Evolutionary conservation across 2,888 invertebrate species (phyloP).

Genomic region (Hirtodrosophila confusa): DNA sequence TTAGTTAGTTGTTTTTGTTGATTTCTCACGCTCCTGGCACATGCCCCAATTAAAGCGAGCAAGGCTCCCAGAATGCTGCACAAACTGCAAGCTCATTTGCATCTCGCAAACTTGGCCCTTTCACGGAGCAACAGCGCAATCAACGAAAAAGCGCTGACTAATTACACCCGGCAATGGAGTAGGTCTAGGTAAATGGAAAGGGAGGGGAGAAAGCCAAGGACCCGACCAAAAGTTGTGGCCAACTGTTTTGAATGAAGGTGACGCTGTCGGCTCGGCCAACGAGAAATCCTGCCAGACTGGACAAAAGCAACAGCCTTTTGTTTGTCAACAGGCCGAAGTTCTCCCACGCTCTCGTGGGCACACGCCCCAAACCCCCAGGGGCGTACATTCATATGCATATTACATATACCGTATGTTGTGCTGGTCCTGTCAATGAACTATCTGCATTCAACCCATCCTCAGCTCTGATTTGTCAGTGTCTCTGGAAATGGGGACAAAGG

Average conservation of each 20-base stretch:
- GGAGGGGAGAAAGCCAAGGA: background rate
- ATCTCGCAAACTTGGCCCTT: conserved; percentile 35
- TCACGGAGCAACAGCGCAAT: conserved; percentile 39
- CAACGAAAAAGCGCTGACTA: conserved; percentile 61
- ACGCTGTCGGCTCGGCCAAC: background rate
- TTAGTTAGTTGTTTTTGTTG: conserved; percentile 2
- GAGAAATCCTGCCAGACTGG: conserved; percentile 4
- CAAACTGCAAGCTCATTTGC: conserved; percentile 50
- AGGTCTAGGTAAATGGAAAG: background rate
- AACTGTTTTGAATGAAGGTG: conserved; percentile 27
- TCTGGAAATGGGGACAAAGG: background rate
- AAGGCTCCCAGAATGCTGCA: conserved; percentile 39
- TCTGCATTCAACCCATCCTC: conserved; percentile 7
- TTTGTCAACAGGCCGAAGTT: too few relatives aligned
- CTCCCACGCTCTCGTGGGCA: too few relatives aligned
- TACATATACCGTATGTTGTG: too few relatives aligned
- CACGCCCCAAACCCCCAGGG: too few relatives aligned
- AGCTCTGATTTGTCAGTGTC: conserved; percentile 1
- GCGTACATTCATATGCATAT: too few relatives aligned
- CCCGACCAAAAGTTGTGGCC: conserved; percentile 19
- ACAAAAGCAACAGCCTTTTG: conserved; percentile 20
- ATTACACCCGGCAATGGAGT: conserved; percentile 43
- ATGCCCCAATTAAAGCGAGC: conserved; percentile 41
- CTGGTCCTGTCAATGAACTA: conserved; percentile 22
- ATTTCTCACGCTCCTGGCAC: conserved; percentile 5